Evolutionary conservation across 53 echinoderm and acorn worm genomes (phyloP), one percentile per base, ranked within the genome.

Genomic region (Actinopyga echinites): DNA sequence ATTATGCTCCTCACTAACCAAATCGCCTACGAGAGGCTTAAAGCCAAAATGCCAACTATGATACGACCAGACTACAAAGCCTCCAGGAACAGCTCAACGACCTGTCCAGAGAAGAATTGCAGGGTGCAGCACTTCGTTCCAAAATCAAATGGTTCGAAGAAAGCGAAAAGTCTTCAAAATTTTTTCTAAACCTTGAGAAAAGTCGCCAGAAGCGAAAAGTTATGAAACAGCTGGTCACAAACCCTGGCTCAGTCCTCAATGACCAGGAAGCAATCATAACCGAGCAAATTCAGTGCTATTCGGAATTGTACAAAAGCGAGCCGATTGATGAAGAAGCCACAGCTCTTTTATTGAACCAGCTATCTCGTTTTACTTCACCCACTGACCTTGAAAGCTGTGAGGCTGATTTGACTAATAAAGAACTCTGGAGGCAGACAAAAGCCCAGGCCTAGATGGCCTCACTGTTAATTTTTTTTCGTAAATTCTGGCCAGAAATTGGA

Each of bases 91-190:
- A 61, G 19, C 61, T 61, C 1, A n/a, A 61, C 30, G 61, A 61
- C 20, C 12, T 61, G 8, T 8, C 30, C 31, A 12, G 10, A 67
- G 8, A 1, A 10, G 71, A 71, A 15, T 13, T 71, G 2, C 19
- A 36, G 6, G 71, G 71, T 2, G 71, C 71, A 3, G 71, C 42
- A 6, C 8, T 71, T 13, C 34, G 71, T 11, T 32, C 71, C 3
- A 71, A 71, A 24, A 13, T 71, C 0, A 38, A 37, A 40, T 71
- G 71, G 71, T 71, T 37, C 22, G 71, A 71, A 13, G 71, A 71
- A 24, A 24, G 44, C 21, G 71, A 71, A 24, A 71, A 71, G 17
- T 71, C 42, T 24, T 38, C 40, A 5, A 38, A 34, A 21, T 43
- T 71, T 13, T 71, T 71, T 43, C 44, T 71, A 3, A 71, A 69